phyloP scores from a whole-genome alignment of 2,113 vertebrate genomes.

The Falco punctatus region DNA sequence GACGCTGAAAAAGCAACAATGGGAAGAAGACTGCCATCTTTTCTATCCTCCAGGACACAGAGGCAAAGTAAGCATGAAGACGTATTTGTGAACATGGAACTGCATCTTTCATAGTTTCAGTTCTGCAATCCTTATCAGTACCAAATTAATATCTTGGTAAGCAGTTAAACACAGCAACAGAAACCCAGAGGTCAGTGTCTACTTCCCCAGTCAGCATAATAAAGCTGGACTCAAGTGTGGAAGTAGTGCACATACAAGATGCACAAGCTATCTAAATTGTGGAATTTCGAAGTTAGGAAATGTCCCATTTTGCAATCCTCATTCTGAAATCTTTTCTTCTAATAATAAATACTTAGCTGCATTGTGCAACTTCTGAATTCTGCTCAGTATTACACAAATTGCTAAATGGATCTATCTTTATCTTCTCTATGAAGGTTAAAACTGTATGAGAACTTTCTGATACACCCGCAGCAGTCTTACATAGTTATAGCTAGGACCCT shows the following conservation, averaged over 20 bases:
- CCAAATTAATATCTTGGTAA: rapidly evolving
- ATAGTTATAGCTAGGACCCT: background rate
- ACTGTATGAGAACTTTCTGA: background rate
- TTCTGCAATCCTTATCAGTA: background rate
- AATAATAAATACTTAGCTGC: background rate
- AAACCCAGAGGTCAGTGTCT: background rate
- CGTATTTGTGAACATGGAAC: background rate
- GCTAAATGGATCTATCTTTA: background rate
- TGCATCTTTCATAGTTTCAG: background rate
- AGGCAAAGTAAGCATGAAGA: background rate
- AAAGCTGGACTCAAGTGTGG: background rate
- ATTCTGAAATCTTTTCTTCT: background rate
- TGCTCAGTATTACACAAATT: background rate
- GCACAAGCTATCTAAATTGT: background rate
- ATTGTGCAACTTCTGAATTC: background rate
- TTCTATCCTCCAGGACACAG: background rate
- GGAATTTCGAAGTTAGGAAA: background rate
- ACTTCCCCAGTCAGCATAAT: background rate
- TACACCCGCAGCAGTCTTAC: background rate
- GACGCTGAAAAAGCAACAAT: background rate
- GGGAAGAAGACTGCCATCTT: background rate
- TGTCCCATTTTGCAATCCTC: background rate
- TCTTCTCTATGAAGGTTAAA: background rate
- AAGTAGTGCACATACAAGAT: rapidly evolving
- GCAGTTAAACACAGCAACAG: background rate